phyloP scores from a whole-genome alignment of 2,113 vertebrate species.

The Oryzias woworae region DNA sequence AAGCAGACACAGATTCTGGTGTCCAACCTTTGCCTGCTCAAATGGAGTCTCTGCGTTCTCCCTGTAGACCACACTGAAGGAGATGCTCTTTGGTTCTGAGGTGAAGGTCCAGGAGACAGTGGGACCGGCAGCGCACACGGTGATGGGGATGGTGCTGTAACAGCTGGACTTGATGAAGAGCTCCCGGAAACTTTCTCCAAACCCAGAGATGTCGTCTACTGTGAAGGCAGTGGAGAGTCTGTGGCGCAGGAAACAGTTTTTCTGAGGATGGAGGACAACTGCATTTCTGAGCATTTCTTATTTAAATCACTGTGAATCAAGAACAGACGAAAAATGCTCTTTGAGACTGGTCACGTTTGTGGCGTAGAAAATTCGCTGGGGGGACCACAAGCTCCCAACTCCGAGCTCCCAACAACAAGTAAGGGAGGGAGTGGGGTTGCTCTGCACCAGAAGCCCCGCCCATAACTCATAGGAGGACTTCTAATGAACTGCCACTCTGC shows the following conservation, averaged over 20 bases:
- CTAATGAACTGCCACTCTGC: no score
- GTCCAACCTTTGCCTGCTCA: constrained; percentile 87
- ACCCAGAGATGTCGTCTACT: constrained; percentile 83
- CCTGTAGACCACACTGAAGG: constrained; percentile 89
- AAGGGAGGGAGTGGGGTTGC: no score
- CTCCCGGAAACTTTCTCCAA: constrained; percentile 84
- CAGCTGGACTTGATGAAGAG: constrained; percentile 92
- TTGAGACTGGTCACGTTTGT: no score
- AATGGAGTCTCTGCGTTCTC: constrained; percentile 78
- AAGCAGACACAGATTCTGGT: neutral
- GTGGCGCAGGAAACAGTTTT: neutral
- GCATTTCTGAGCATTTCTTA: no score
- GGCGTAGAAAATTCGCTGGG: no score
- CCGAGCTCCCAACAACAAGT: no score
- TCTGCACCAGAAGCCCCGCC: no score
- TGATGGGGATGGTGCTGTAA: constrained; percentile 88
- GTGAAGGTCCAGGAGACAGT: constrained; percentile 93
- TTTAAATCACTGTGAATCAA: no score
- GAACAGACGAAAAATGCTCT: no score
- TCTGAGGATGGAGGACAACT: no score
- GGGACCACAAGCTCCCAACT: no score
- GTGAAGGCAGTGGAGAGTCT: constrained; percentile 83
- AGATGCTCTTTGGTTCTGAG: constrained; percentile 93
- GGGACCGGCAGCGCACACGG: constrained; percentile 75
- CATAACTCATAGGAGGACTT: no score